Evolutionary conservation across 2,113 vertebrate genomes (phyloP).

Genomic region (Coptodon bakossiorum): DNA sequence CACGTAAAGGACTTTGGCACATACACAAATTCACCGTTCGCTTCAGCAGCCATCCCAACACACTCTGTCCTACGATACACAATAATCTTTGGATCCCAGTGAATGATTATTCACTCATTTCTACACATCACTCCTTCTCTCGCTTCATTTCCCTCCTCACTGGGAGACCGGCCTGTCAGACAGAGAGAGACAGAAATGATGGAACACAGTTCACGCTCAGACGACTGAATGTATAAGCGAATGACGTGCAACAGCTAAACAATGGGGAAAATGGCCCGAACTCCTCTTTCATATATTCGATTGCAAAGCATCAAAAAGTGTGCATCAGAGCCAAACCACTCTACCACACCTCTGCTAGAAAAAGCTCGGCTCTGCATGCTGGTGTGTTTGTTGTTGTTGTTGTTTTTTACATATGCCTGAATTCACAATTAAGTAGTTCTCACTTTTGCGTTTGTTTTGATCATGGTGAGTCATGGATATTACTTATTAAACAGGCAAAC

Average conservation of each 20-base stretch:
- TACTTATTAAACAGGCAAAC: neutral
- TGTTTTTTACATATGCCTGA: neutral
- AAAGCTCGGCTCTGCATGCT: neutral
- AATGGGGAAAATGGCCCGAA: neutral
- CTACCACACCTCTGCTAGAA: neutral
- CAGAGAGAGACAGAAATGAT: conserved; percentile 15
- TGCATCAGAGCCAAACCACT: neutral
- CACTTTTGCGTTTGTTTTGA: neutral
- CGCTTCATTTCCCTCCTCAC: conserved; percentile 38
- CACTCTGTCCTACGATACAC: conserved; percentile 4
- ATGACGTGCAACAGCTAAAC: neutral
- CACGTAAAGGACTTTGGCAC: neutral
- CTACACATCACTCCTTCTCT: conserved; percentile 35
- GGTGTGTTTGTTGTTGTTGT: neutral
- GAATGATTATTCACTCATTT: conserved; percentile 50
- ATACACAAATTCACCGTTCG: neutral
- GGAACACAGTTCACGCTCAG: neutral
- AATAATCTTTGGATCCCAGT: conserved; percentile 17
- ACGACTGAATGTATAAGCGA: conserved; percentile 10
- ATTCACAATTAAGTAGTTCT: neutral
- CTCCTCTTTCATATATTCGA: neutral
- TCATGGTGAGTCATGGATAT: neutral
- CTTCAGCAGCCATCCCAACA: neutral
- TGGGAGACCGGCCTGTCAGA: conserved; percentile 49
- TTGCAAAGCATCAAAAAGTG: neutral